Evolutionary conservation across 2,888 invertebrate species (phyloP).

Genomic region (Gastrophysa polygoni): DNA sequence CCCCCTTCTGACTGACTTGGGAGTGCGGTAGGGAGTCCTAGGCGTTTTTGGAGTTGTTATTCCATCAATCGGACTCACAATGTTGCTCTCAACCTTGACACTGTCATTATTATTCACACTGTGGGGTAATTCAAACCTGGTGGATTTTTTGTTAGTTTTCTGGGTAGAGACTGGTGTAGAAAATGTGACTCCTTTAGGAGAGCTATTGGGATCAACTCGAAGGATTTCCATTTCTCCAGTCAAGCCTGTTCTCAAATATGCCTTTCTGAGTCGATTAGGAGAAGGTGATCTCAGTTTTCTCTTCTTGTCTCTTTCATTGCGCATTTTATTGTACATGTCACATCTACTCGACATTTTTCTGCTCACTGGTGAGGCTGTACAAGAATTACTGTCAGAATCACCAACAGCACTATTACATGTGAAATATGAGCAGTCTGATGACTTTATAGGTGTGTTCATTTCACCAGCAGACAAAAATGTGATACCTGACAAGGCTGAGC

Average conservation of each 20-base stretch:
- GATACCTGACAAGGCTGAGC: conserved; percentile 66
- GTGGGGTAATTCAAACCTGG: conserved; percentile 67
- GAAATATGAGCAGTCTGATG: conserved; percentile 51
- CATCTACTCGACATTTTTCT: conserved; percentile 48
- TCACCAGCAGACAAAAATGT: conserved; percentile 47
- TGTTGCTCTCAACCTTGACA: conserved; percentile 19
- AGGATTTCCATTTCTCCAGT: conserved; percentile 57
- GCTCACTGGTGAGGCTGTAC: conserved; percentile 51
- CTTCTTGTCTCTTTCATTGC: conserved; percentile 49
- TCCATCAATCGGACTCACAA: conserved; percentile 48
- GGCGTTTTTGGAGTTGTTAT: conserved; percentile 53
- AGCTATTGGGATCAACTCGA: conserved; percentile 47
- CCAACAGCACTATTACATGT: conserved; percentile 54
- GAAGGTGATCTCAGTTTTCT: conserved; percentile 52
- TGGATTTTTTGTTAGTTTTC: conserved; percentile 64
- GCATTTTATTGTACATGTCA: conserved; percentile 43
- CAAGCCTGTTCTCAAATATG: conserved; percentile 53
- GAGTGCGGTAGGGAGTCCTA: conserved; percentile 76
- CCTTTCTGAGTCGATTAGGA: conserved; percentile 45
- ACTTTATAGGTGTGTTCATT: conserved; percentile 29
- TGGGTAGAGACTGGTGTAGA: conserved; percentile 77
- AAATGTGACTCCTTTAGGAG: conserved; percentile 71
- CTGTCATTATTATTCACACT: conserved; percentile 28
- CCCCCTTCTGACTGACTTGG: conserved; percentile 85
- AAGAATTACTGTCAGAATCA: conserved; percentile 44